Evolutionary conservation across 2,888 invertebrate genomes (phyloP).

Genomic region (Blastobasis adustella): DNA sequence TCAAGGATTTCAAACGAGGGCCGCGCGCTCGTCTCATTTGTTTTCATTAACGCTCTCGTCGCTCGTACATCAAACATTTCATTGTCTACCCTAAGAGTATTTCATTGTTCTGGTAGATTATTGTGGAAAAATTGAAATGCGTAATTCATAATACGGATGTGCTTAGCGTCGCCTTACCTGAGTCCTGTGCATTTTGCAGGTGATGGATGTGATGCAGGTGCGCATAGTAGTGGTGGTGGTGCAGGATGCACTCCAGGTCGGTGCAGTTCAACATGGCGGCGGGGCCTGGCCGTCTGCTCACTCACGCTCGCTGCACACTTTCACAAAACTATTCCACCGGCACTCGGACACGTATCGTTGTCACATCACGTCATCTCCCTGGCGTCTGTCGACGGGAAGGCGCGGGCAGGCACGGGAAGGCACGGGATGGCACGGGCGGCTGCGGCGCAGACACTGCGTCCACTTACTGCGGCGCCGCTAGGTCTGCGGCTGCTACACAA

Average conservation of each 20-base stretch:
- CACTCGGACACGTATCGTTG: slow-evolving; percentile 60
- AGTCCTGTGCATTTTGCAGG: slow-evolving; percentile 78
- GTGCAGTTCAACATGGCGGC: slow-evolving; percentile 84
- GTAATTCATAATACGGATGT: background rate
- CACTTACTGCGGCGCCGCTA: slow-evolving; percentile 48
- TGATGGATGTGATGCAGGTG: slow-evolving; percentile 83
- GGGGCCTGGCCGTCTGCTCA: slow-evolving; percentile 42
- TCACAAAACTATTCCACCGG: slow-evolving; percentile 72
- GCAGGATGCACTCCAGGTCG: slow-evolving; percentile 84
- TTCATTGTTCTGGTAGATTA: slow-evolving; percentile 39
- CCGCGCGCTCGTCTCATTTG: slow-evolving; percentile 34
- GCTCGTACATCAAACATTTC: slow-evolving; percentile 51
- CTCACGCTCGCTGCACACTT: slow-evolving; percentile 68
- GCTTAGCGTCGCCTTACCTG: slow-evolving; percentile 55
- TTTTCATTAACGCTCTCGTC: slow-evolving; percentile 55
- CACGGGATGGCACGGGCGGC: slow-evolving; percentile 12
- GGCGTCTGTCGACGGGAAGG: slow-evolving; percentile 24
- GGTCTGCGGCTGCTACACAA: slow-evolving; percentile 47
- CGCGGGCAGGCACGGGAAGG: slow-evolving; percentile 35
- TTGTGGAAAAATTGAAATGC: slow-evolving; percentile 1
- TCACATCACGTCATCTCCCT: slow-evolving; percentile 71
- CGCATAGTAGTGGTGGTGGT: slow-evolving; percentile 83
- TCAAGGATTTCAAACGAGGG: slow-evolving; percentile 34
- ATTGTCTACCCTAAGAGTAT: slow-evolving; percentile 40
- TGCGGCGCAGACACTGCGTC: slow-evolving; percentile 20